Base-by-base conservation (phyloP, 2,888 invertebrate species). In the Drosophila borealis region DNA sequence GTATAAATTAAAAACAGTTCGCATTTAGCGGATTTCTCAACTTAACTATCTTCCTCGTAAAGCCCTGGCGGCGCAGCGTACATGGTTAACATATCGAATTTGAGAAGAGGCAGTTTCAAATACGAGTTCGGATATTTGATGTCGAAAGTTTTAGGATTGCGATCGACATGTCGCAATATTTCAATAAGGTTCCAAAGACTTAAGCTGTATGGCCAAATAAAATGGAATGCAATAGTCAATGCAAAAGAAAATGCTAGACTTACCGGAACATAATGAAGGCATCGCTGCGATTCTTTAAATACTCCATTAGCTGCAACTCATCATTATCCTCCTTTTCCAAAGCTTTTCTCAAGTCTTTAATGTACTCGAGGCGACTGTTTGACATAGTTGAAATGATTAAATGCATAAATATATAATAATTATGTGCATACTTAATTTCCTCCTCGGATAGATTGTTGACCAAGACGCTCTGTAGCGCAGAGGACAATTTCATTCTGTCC, bases 61-160 rank as follows among this genome's bases (percentile, higher is more conserved):
- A 78, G 42, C 25, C 84, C 79, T 2, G 92, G 92, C 0, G 92
- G 75, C 21, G 70, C 79, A 3, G 90, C 81, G 14, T 70, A 76
- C 78, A 85, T 81, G 21, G 77, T 72, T 0, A 88, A 67, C 80
- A 89, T 85, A 41, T 91, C 90, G 44, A 92, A 92, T 57, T 89
- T 91, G 2, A 92, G 70, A 3, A 92, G 64, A 4, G 92, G 92
- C 42, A 92, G 67, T 60, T 87, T 87, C n/a, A 92, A 70, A 63
- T 91, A 89, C 0, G 84, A 75, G 36, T 78, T 90, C 0, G 90
- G 90, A 85, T 92, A 92, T 4, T 50, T 37, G 0, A 78, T 8
- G 9, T 68, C 79, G 6, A 80, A 41, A 0, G 71, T 29, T 48
- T 70, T 85, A 0, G 76, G 59, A 3, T 74, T 63, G 1, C 80